phyloP scores from a whole-genome alignment of 2,113 vertebrate genomes.

The Aegotheles bennettii region DNA sequence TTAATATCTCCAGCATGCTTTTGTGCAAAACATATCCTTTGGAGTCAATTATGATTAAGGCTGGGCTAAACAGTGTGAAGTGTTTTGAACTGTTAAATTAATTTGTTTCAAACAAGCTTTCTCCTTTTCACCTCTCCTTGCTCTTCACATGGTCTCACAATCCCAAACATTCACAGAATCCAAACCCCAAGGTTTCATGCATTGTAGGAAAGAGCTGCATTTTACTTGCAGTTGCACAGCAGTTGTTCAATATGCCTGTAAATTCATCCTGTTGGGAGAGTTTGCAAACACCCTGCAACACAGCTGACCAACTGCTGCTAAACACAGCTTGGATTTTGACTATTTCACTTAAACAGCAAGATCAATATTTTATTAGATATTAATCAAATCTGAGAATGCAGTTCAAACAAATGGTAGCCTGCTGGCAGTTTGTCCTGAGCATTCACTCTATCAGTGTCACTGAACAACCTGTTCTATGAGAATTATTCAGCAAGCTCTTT shows the following conservation, averaged over 20 bases:
- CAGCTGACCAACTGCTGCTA: background rate
- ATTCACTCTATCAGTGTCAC: background rate
- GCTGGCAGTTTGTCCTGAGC: background rate
- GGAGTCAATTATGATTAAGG: background rate
- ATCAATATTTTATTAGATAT: background rate
- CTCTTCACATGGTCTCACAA: background rate
- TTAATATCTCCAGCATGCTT: background rate
- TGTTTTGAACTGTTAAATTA: background rate
- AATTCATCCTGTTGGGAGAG: background rate
- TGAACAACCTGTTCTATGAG: background rate
- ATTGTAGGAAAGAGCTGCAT: background rate
- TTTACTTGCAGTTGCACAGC: background rate
- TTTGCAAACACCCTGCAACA: background rate
- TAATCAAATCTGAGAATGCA: background rate
- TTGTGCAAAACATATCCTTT: background rate
- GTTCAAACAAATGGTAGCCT: background rate
- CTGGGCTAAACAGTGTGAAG: background rate
- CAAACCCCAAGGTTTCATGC: background rate
- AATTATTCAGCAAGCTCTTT: background rate
- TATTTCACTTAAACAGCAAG: background rate
- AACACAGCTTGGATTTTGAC: background rate
- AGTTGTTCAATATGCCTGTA: background rate
- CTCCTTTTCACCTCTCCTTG: background rate
- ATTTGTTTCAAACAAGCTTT: background rate
- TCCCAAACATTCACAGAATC: background rate